A percentile compares a stretch with the other conserved stretches of the same genome.
Conservation (phyloP, 2,113 vertebrate species). For the Odontesthes bonariensis region DNA sequence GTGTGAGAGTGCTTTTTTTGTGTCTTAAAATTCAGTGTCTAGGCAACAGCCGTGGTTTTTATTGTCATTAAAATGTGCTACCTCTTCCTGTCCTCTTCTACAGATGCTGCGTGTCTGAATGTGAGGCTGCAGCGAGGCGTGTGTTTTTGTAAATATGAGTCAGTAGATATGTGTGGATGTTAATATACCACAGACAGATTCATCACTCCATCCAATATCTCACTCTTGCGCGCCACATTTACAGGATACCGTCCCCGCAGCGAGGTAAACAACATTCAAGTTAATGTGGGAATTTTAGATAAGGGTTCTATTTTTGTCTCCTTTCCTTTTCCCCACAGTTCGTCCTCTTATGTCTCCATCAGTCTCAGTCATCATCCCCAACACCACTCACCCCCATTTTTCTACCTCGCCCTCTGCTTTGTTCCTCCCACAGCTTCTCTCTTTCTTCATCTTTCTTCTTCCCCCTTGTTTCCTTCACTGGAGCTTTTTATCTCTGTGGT, state of each 20-base stretch:
- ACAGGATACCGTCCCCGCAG: constrained; percentile 13
- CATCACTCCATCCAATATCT: background rate
- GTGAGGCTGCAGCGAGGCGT: constrained; percentile 25
- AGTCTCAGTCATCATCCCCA: constrained; percentile 37
- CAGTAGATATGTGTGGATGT: constrained; percentile 11
- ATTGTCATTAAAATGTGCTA: constrained; percentile 42
- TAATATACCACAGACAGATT: constrained; percentile 5
- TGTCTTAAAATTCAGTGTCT: constrained; percentile 33
- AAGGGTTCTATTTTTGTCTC: constrained; percentile 40
- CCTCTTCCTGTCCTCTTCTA: constrained; percentile 33
- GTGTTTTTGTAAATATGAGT: constrained; percentile 9
- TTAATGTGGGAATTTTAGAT: constrained; percentile 28
- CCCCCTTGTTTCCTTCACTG: constrained; percentile 11
- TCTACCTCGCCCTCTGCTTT: background rate
- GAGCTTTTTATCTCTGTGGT: constrained; percentile 49
- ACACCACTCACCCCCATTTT: background rate
- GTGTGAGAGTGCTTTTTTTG: background rate
- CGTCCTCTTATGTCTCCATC: constrained; percentile 36
- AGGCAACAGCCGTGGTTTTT: constrained; percentile 48
- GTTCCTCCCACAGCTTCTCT: constrained; percentile 30
- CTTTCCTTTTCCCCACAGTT: constrained; percentile 25
- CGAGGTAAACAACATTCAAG: constrained; percentile 5
- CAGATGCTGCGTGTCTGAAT: constrained; percentile 15
- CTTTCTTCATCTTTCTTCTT: background rate
- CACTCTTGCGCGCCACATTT: background rate